Conservation (phyloP, 2,888 invertebrate species). For the Drosophila demipolita region DNA sequence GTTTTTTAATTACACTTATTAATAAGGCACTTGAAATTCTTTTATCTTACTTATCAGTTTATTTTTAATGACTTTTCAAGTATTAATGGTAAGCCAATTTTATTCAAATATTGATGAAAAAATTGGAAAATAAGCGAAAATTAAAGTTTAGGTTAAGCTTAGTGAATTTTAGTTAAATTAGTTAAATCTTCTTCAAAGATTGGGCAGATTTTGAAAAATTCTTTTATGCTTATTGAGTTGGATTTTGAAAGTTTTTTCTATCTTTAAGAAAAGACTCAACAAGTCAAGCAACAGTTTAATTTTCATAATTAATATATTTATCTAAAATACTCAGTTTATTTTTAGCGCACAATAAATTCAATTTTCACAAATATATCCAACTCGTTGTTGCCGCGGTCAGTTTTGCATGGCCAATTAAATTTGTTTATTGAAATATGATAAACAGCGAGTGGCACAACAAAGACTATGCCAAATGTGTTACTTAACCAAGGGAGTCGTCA, state of each 20-base stretch:
- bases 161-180: neutral
- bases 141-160: neutral
- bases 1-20: conserved; percentile 2
- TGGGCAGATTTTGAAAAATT: neutral
- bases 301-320: neutral
- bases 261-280: neutral
- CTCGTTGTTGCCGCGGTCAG: conserved; percentile 2
- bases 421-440: conserved; percentile 76
- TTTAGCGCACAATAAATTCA: neutral
- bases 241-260: neutral
- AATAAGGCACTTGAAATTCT: conserved; percentile 21
- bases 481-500: conserved; percentile 47
- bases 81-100: neutral
- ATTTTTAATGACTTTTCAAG: conserved; percentile 5
- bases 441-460: conserved; percentile 43
- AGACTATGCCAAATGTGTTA: conserved; percentile 72
- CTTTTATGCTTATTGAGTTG: no score
- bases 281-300: neutral
- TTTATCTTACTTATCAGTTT: neutral
- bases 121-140: neutral
- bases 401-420: conserved; percentile 61
- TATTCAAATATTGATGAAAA: neutral
- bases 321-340: neutral
- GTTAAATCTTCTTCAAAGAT: no score
- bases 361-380: conserved; percentile 3